phyloP scores from a whole-genome alignment of 2,113 vertebrate genomes.

The Balaenoptera acutorostrata region DNA sequence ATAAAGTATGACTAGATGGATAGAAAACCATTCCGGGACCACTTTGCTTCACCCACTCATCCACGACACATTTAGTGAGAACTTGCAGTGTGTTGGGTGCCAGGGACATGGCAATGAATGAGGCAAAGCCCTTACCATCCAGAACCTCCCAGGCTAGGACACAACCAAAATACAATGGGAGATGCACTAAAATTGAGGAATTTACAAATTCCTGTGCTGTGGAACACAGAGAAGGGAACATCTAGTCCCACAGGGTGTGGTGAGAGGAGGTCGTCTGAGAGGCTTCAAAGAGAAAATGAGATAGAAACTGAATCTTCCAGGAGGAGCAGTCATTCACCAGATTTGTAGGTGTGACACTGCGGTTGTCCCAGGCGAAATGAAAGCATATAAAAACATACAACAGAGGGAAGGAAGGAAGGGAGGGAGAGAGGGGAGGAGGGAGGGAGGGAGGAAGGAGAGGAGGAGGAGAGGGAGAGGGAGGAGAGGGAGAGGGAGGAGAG shows the following conservation, averaged over 20 bases:
- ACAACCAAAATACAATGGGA: not conserved
- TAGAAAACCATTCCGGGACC: not conserved
- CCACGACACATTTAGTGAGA: not conserved
- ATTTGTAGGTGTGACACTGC: not conserved
- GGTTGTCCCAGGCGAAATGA: not conserved
- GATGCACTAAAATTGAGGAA: not conserved
- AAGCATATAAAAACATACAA: not conserved
- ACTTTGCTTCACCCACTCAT: not conserved
- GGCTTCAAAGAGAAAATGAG: not conserved
- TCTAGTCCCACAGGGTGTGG: rapidly evolving
- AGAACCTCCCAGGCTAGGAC: not conserved
- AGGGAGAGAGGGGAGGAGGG: not conserved
- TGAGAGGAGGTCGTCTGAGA: not conserved
- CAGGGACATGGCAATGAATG: not conserved
- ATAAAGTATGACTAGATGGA: not conserved
- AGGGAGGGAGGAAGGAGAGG: not conserved
- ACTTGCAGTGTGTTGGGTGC: too few relatives aligned
- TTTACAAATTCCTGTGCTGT: not conserved
- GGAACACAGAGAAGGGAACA: not conserved
- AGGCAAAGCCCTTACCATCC: not conserved
- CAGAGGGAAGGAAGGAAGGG: not conserved
- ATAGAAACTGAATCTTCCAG: not conserved
- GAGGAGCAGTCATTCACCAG: not conserved
- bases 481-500: not conserved
- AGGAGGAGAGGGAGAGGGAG: too few relatives aligned